phyloP scores from a whole-genome alignment of 2,888 invertebrate genomes.

The Itoplectis maculator region DNA sequence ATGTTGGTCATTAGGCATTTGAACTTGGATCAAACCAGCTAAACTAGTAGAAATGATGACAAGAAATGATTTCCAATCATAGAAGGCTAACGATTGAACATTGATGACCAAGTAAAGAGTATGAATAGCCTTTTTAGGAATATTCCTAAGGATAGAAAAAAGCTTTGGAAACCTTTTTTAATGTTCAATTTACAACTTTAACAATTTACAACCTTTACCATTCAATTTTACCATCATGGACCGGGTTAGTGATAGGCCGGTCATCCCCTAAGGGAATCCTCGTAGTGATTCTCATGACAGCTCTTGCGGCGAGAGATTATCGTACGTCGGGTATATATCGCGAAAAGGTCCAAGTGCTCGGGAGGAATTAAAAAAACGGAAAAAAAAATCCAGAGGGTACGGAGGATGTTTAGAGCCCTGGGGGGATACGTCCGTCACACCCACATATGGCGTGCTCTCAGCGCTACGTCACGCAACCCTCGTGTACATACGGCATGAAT shows the following conservation, averaged over 20 bases:
- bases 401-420: constrained; percentile 63
- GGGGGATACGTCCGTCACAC: constrained; percentile 74
- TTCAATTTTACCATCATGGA: too few species aligned
- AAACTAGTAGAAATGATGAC: too few species aligned
- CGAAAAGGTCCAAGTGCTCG: constrained; percentile 15
- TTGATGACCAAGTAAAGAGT: too few species aligned
- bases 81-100: too few species aligned
- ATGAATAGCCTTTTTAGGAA: too few species aligned
- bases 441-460: constrained; percentile 80
- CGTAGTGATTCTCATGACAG: constrained; percentile 58
- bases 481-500: constrained; percentile 4
- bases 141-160: not conserved
- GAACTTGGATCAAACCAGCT: too few species aligned
- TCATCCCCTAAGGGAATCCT: constrained; percentile 43
- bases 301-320: constrained; percentile 55
- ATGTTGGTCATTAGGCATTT: too few species aligned
- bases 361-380: constrained; percentile 51
- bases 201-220: too few species aligned
- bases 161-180: too few species aligned
- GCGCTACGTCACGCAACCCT: constrained; percentile 65
- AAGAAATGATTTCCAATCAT: too few species aligned
- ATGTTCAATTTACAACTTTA: too few species aligned
- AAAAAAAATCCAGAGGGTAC: constrained; percentile 41
- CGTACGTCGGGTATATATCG: constrained; percentile 40
- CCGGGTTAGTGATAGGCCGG: not conserved